Evolutionary conservation across 2,113 vertebrate genomes (phyloP).

Genomic region (Sander lucioperca): DNA sequence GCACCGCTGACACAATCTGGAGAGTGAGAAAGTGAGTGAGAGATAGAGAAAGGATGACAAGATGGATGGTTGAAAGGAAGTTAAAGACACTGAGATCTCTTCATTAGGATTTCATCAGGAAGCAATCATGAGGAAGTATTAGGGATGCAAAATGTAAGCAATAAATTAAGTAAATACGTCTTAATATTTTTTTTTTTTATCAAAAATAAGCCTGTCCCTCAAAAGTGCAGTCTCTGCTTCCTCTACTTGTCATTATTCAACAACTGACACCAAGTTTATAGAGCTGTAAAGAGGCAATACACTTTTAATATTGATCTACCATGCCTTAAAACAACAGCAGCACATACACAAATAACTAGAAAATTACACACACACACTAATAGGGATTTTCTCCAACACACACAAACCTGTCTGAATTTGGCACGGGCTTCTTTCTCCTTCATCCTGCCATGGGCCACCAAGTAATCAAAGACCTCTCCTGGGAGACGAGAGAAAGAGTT

Average conservation of each 20-base stretch:
- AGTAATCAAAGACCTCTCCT: slow-evolving; percentile 96
- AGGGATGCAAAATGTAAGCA: background rate
- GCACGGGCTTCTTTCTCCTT: slow-evolving; percentile 97
- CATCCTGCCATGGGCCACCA: slow-evolving; percentile 96
- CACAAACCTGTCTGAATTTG: slow-evolving; percentile 94
- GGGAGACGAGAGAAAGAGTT: slow-evolving; percentile 16
- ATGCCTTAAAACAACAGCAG: slow-evolving; percentile 3
- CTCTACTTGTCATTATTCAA: no score
- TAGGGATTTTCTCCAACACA: background rate
- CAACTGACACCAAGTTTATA: background rate
- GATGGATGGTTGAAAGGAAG: background rate
- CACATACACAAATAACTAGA: background rate
- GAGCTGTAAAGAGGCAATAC: background rate
- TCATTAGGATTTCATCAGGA: slow-evolving; percentile 29
- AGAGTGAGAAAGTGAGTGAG: slow-evolving; percentile 32
- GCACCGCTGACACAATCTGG: slow-evolving; percentile 95
- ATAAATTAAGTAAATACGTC: no score
- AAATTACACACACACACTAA: background rate
- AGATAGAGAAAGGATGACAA: background rate
- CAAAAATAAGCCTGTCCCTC: no score
- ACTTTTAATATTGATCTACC: background rate
- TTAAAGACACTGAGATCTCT: background rate
- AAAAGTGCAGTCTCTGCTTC: no score
- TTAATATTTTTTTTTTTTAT: no score
- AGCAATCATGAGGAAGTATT: background rate